Evolutionary conservation across 1,140 invertebrate genomes (phyloP).

Genomic region (Drosophila quadrilineata): DNA sequence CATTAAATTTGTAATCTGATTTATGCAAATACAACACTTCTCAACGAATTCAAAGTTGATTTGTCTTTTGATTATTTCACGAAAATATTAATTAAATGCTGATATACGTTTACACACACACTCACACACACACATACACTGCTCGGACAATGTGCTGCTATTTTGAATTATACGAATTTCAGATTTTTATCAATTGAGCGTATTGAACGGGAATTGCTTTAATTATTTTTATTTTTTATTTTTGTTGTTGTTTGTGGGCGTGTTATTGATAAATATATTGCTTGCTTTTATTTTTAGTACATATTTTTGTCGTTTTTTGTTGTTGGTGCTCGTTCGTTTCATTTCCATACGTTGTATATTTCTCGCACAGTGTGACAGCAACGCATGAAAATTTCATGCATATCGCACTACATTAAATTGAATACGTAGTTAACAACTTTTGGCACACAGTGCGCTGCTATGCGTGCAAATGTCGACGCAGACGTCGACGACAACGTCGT

Average conservation of each 20-base stretch:
- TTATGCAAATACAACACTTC: too few species aligned
- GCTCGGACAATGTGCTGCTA: not conserved
- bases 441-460: conserved; percentile 45
- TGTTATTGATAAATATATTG: conserved; percentile 63
- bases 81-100: not conserved
- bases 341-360: conserved; percentile 59
- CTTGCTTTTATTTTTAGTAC: conserved; percentile 66
- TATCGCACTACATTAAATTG: not conserved
- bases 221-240: conserved; percentile 46
- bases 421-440: not conserved
- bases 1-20: too few species aligned
- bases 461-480: conserved; percentile 60
- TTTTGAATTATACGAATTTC: conserved; percentile 14
- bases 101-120: not conserved
- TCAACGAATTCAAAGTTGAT: not conserved
- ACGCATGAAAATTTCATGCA: not conserved
- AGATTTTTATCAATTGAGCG: conserved; percentile 27
- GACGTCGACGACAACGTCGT: conserved; percentile 28
- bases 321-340: conserved; percentile 52
- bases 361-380: conserved; percentile 49
- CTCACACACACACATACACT: not conserved
- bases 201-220: conserved; percentile 22
- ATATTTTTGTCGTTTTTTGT: conserved; percentile 54
- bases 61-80: too few species aligned
- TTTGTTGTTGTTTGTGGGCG: conserved; percentile 5